Conservation (phyloP, 2,888 invertebrate species). For the Calameuta pallipes region DNA sequence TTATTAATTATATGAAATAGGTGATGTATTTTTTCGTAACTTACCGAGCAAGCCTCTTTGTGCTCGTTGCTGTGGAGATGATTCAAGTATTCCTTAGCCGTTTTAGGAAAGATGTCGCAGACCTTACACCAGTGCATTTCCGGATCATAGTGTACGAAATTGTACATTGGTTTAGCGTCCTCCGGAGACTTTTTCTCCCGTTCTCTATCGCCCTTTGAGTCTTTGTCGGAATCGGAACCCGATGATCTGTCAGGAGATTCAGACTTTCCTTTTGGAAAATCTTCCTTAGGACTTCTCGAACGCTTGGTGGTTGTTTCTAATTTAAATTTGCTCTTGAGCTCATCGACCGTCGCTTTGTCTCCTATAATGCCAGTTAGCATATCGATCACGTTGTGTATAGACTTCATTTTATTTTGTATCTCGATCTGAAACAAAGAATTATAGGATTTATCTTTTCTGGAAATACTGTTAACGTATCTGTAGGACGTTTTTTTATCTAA, state of each 20-base stretch:
- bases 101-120: constrained; percentile 87
- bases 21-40: constrained; percentile 29
- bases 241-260: constrained; percentile 49
- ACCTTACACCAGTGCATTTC: constrained; percentile 92
- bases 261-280: constrained; percentile 55
- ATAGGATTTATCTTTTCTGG: background rate
- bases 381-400: constrained; percentile 88
- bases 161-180: constrained; percentile 70
- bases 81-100: constrained; percentile 86
- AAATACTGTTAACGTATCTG: background rate
- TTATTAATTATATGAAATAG: background rate
- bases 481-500: background rate
- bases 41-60: constrained; percentile 69
- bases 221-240: constrained; percentile 55
- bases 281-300: constrained; percentile 59
- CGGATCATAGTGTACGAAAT: constrained; percentile 88
- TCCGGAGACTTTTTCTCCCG: constrained; percentile 45
- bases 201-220: constrained; percentile 48
- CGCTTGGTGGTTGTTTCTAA: constrained; percentile 49
- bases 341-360: constrained; percentile 71
- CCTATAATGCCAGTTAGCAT: constrained; percentile 89
- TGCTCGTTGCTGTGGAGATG: constrained; percentile 86
- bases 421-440: constrained; percentile 71
- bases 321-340: constrained; percentile 60
- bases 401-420: constrained; percentile 82